phyloP scores from a whole-genome alignment of 2,113 vertebrate species.

The Trochalopteron elliotii region DNA sequence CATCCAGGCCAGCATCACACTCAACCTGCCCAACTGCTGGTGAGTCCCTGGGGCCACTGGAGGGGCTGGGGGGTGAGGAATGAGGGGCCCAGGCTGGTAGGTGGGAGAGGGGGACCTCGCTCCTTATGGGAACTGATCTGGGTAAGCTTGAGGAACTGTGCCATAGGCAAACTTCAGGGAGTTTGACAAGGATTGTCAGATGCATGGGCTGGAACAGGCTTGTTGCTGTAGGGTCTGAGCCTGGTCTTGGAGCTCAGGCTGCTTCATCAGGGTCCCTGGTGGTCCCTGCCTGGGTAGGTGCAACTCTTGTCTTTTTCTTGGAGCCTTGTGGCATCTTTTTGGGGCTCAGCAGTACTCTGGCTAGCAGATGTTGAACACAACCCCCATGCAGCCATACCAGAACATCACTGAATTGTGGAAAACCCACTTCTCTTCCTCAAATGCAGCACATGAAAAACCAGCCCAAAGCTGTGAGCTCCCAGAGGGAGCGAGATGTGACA shows the following conservation, averaged over 20 bases:
- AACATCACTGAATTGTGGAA: not conserved
- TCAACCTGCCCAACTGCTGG: conserved; percentile 97
- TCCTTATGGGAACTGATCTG: not conserved
- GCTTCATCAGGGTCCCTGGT: not conserved
- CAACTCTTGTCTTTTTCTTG: not conserved
- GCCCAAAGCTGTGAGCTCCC: not conserved
- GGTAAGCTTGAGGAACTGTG: not conserved
- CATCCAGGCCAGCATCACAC: conserved; percentile 89
- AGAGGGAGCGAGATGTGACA: not conserved
- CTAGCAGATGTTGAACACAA: not conserved
- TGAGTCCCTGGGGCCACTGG: conserved; percentile 45
- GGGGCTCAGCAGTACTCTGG: not conserved
- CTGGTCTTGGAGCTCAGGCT: not conserved
- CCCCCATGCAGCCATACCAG: rapidly evolving
- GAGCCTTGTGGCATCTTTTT: not conserved
- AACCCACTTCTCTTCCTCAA: not conserved
- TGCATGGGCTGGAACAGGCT: not conserved
- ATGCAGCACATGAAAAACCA: not conserved
- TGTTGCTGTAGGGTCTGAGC: not conserved
- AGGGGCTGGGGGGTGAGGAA: not conserved
- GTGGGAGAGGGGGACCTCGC: rapidly evolving
- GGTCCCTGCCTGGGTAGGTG: not conserved
- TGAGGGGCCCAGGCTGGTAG: not conserved
- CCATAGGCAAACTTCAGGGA: not conserved
- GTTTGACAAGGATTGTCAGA: not conserved